Evolutionary conservation across 2,888 invertebrate species (phyloP), one percentile per base, ranked within the genome.

Genomic region (Willowsia nigromaculata): DNA sequence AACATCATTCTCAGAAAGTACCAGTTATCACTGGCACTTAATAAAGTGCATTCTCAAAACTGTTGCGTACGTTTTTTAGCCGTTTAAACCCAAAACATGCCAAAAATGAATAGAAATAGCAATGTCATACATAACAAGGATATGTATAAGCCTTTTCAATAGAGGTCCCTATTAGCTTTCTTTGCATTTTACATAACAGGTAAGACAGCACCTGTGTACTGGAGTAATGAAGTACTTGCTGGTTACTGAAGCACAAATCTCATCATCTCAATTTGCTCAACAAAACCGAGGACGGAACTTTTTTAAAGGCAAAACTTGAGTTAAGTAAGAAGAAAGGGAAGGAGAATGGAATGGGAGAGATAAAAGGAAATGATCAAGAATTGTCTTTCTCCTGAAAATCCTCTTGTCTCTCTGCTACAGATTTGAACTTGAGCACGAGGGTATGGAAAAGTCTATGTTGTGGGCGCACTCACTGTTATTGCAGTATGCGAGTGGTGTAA

Each of bases 351-450:
- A 30, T 9, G 2, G 3, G 65, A 18, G 65, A 65, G 33, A 65
- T 62, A 37, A 65, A 65, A 65, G 65, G 65, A 37, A 37, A 65
- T 37, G 33, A 18, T 65, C 65, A 65, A 65, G 37, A 65, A 65
- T 65, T 62, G 62, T 30, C 62, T 65, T 65, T 65, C 30, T 65
- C 18, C 65, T 65, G 3, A 15, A 65, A 65, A 65, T 65, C 65
- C 65, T 65, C 65, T 65, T 65, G 65, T 65, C 65, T 65, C 65
- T 1, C 18, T 37, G 33, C 9, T 37, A 65, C 15, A 65, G 65
- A 37, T 37, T 65, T 65, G n/a, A 4, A 62, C 56, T 62, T 27
- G 30, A 62, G 30, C 30, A 27, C 27, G n/a, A 62, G 22, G 25
- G 4, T 22, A 50, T 11, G 15, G 7, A 50, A 50, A 50, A 50